Percentiles rank a stretch among this genome's conserved stretches.
Evolutionary conservation across 2,797 vertebrate genomes (phyloP).

Genomic region (Peromyscus aztecus): DNA sequence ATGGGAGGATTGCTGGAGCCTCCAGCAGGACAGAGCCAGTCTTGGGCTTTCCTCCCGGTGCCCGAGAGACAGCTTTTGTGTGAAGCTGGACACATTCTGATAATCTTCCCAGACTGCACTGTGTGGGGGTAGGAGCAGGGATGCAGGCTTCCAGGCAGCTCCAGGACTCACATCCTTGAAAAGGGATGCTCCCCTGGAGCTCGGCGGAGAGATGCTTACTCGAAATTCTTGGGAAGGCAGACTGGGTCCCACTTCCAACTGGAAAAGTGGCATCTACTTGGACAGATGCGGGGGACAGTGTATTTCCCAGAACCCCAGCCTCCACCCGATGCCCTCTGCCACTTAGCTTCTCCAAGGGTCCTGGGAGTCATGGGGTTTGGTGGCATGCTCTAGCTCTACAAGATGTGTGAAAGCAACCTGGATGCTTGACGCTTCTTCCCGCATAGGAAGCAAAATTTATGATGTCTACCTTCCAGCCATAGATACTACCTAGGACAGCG

Average conservation of each 20-base stretch:
- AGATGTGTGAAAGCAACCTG: not conserved
- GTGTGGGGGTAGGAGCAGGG: not conserved
- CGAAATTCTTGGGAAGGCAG: not conserved
- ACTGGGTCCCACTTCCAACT: not conserved
- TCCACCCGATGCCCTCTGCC: not conserved
- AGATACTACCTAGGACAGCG: not conserved
- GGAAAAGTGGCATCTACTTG: not conserved
- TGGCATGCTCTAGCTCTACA: not conserved
- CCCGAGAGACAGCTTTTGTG: constrained; percentile 45
- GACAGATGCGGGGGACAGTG: not conserved
- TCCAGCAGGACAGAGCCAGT: rapidly evolving
- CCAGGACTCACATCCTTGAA: not conserved
- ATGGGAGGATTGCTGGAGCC: not conserved
- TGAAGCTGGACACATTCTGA: constrained; percentile 25
- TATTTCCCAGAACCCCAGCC: not conserved
- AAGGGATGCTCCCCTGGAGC: not conserved
- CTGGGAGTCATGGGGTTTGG: too few relatives aligned
- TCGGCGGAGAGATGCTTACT: not conserved
- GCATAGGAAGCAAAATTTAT: not conserved
- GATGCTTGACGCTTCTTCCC: not conserved
- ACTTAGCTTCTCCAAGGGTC: not conserved
- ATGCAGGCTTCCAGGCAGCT: constrained; percentile 60
- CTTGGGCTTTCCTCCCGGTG: not conserved
- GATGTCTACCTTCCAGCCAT: not conserved
- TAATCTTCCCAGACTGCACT: not conserved